Evolutionary conservation across 2,797 vertebrate species (phyloP).

Genomic region (Phylloscopus collybita): DNA sequence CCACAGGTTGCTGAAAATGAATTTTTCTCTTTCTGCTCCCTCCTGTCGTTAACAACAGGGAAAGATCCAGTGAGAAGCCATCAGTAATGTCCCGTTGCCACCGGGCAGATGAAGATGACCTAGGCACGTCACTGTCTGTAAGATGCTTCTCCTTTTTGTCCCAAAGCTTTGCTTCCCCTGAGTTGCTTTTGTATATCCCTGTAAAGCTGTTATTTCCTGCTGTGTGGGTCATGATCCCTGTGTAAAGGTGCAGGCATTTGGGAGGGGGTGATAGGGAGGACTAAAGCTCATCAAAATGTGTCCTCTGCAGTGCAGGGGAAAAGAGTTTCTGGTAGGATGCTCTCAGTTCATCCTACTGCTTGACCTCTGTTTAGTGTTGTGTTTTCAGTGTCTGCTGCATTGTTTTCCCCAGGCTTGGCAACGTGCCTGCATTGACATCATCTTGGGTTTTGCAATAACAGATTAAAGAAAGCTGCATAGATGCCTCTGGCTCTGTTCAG

Average conservation of each 20-base stretch:
- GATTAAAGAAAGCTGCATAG: constrained; percentile 30
- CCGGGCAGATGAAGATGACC: constrained; percentile 68
- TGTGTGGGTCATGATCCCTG: background rate
- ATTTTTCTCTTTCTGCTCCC: constrained; percentile 37
- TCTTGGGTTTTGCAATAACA: constrained; percentile 19
- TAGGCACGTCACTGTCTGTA: constrained; percentile 72
- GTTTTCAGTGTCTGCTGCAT: background rate
- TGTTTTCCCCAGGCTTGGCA: constrained; percentile 35
- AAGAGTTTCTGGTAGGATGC: background rate
- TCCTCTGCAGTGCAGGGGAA: background rate
- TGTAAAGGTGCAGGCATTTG: background rate
- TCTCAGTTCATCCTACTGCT: background rate
- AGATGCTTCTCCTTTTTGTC: constrained; percentile 69
- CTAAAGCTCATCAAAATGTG: background rate
- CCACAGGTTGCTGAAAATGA: background rate
- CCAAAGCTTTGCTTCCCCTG: background rate
- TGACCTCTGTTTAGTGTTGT: background rate
- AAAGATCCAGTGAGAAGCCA: constrained; percentile 67
- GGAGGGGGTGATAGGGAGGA: background rate
- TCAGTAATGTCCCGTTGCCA: constrained; percentile 53
- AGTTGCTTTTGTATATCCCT: background rate
- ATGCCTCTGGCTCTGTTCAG: background rate
- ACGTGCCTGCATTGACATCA: background rate
- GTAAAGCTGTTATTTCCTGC: background rate
- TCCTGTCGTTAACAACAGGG: constrained; percentile 63